Evolutionary conservation across 2,888 invertebrate genomes (phyloP), one percentile per base, ranked within the genome.

Genomic region (Philereme transversata): DNA sequence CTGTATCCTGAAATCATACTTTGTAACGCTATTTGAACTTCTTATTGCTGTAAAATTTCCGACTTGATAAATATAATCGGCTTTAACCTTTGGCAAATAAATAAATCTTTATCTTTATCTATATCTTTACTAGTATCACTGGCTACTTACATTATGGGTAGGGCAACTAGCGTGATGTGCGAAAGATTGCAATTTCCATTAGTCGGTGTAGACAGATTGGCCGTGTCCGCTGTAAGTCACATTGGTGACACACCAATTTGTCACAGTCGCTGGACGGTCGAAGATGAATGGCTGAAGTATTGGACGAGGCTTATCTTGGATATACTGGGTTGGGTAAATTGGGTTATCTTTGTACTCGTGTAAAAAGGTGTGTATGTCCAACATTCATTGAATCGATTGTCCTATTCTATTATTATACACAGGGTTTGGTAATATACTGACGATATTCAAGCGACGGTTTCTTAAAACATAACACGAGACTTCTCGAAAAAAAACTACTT

Each of bases 221-320:
- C 53, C 51, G 48, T 65, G 64, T 57, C 67, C 51, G 57, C 46
- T 64, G 33, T 61, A 65, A 69, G 69, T 67, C 69, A 67, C 57
- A 52, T 59, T 45, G 69, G 50, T 67, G 69, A 65, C 65, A 64
- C 55, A 52, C 65, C 67, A 69, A 69, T 69, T 69, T 65, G 64
- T 67, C 69, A 69, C 57, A 62, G 47, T 54, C 50, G 40, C 53
- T 54, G 55, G 43, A 49, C 57, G 46, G 41, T 7, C 22, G 22
- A 50, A 44, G 58, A 58, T 49, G 22, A 41, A 52, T 11, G 33
- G 38, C 11, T 5, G 50, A 50, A 50, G 52, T 44, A 48, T 56
- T 53, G 59, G 45, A 52, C 36, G n/a, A 60, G 35, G 34, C 41
- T 43, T 54, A 49, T 43, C 38, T 48, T 48, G 44, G 34, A 46